Conservation (phyloP, 2,113 vertebrate genomes). For the Centropristis striata region DNA sequence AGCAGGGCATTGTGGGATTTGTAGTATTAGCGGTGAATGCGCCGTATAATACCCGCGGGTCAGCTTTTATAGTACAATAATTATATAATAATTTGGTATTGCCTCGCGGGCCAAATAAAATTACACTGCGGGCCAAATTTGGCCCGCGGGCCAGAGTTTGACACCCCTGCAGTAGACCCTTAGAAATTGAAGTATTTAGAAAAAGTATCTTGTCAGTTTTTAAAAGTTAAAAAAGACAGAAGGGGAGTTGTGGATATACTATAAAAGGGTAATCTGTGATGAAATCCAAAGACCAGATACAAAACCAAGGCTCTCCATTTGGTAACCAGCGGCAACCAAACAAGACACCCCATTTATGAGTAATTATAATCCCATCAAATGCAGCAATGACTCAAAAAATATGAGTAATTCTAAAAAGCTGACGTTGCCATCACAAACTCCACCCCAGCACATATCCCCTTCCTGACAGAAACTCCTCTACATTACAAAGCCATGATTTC, state of each 20-base stretch:
- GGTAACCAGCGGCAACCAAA: conserved; percentile 5
- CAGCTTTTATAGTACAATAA: too few species aligned
- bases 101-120: too few species aligned
- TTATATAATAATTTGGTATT: too few species aligned
- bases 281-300: not conserved
- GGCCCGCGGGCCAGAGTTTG: too few species aligned
- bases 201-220: not conserved
- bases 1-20: too few species aligned
- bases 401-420: conserved; percentile 29
- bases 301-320: not conserved
- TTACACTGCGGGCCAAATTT: too few species aligned
- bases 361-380: conserved; percentile 21
- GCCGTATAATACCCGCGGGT: too few species aligned
- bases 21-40: too few species aligned
- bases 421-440: conserved; percentile 29
- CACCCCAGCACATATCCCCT: conserved; percentile 17
- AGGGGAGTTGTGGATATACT: not conserved
- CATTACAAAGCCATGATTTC: conserved; percentile 15
- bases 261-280: not conserved
- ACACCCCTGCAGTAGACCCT: too few species aligned
- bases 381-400: conserved; percentile 1
- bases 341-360: conserved; percentile 12
- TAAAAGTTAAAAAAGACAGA: conserved; percentile 2
- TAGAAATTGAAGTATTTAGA: not conserved
- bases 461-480: not conserved